Conservation (phyloP, 2,888 invertebrate genomes). For the Epirrhoe tristata region DNA sequence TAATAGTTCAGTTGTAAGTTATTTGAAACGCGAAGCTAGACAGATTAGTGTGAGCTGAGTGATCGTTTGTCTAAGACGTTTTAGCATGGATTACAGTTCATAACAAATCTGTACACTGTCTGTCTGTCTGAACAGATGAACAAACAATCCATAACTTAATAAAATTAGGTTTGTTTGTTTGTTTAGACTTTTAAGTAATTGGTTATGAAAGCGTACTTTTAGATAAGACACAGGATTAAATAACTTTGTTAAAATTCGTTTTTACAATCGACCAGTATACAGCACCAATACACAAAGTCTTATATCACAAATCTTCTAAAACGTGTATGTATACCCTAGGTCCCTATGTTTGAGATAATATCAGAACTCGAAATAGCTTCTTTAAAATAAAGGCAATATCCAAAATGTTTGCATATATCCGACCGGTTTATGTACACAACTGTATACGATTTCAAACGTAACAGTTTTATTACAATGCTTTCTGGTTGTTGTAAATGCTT, state of each 20-base stretch:
- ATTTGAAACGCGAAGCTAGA: constrained; percentile 3
- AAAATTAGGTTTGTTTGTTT: neutral
- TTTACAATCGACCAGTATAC: too few relatives aligned
- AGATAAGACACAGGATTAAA: too few relatives aligned
- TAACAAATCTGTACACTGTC: neutral
- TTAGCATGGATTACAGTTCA: constrained; percentile 4
- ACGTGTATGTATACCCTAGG: neutral
- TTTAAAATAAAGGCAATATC: neutral
- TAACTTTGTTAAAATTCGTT: too few relatives aligned
- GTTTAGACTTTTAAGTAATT: neutral
- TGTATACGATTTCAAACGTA: neutral
- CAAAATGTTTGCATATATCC: neutral
- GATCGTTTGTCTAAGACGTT: neutral
- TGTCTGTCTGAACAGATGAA: neutral
- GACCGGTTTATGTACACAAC: neutral
- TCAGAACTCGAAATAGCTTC: neutral
- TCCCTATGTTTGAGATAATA: neutral
- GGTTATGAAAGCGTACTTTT: neutral
- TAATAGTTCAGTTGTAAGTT: neutral
- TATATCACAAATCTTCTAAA: neutral
- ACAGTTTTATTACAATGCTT: neutral
- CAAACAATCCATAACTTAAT: neutral
- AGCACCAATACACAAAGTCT: too few relatives aligned
- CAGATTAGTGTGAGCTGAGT: constrained; percentile 5
- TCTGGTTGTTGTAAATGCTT: neutral